phyloP scores from a whole-genome alignment of 2,113 vertebrate species.

The Stegastes partitus region DNA sequence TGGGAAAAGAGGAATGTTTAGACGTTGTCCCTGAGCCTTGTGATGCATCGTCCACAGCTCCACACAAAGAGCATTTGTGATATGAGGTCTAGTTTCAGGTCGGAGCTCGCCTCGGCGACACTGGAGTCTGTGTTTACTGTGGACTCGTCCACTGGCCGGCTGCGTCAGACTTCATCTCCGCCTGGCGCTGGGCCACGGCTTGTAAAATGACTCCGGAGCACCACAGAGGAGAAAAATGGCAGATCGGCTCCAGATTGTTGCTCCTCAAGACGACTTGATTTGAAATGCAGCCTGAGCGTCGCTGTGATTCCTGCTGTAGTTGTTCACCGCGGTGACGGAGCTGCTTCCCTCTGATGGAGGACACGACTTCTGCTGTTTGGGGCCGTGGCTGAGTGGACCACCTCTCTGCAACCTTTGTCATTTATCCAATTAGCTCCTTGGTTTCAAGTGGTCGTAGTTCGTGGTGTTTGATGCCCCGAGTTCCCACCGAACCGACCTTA shows the following conservation, averaged over 20 bases:
- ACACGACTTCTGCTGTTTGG: conserved; percentile 36
- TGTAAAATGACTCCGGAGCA: conserved; percentile 74
- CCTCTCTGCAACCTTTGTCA: conserved; percentile 41
- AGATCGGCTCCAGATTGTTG: conserved; percentile 48
- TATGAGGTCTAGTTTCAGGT: conserved; percentile 65
- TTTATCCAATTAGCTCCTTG: conserved; percentile 51
- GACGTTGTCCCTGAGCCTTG: conserved; percentile 34
- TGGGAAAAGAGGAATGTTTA: conserved; percentile 67
- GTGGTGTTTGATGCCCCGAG: conserved; percentile 28
- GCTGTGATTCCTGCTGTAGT: conserved; percentile 51
- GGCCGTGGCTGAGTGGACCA: conserved; percentile 41
- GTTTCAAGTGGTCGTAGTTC: conserved; percentile 37
- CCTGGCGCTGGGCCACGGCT: conserved; percentile 75
- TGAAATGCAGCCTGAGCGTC: conserved; percentile 44
- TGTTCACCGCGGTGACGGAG: conserved; percentile 56
- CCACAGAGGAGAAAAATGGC: conserved; percentile 59
- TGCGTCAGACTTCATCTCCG: conserved; percentile 65
- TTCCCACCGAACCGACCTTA: not conserved
- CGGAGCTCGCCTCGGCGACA: conserved; percentile 60
- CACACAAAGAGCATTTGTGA: conserved; percentile 65
- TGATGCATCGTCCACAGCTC: conserved; percentile 64
- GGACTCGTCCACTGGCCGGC: conserved; percentile 65
- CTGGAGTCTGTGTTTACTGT: conserved; percentile 76
- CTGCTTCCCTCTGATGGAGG: conserved; percentile 54
- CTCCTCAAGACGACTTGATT: conserved; percentile 42